These are phyloP conservation scores for Tetrapedia diversipes DNA, from an alignment of 2,888 invertebrate genomes.

Conservation along the genomic window DNA sequence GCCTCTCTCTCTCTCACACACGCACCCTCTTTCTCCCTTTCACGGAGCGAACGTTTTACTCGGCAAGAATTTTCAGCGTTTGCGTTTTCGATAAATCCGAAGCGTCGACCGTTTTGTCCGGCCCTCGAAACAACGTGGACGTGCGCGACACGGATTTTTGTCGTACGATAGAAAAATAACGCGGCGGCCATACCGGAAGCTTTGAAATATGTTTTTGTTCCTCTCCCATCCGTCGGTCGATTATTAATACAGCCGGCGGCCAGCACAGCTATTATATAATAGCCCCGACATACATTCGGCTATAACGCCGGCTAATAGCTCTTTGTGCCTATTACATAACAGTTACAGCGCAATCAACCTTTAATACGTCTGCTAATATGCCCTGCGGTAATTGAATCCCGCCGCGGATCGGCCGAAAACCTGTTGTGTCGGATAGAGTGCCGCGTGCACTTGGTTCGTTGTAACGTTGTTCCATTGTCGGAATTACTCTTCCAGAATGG, in stretches of 20 bases:
- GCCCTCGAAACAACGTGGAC: conserved; percentile 36
- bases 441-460: no score
- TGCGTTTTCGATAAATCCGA: conserved; percentile 24
- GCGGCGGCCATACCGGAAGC: conserved; percentile 11
- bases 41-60: conserved; percentile 28
- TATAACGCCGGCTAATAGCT: conserved; percentile 30
- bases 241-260: conserved; percentile 33
- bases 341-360: conserved; percentile 46
- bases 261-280: conserved; percentile 45
- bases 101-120: conserved; percentile 6
- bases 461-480: no score
- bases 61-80: conserved; percentile 37
- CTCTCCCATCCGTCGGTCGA: conserved; percentile 8
- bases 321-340: conserved; percentile 46
- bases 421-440: background rate
- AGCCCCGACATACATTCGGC: conserved; percentile 21
- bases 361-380: conserved; percentile 39
- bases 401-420: conserved; percentile 17
- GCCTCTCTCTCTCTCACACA: no score
- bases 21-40: no score
- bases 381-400: conserved; percentile 34
- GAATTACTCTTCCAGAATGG: no score
- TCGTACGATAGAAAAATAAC: conserved; percentile 46
- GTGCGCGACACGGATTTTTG: background rate
- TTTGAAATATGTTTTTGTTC: conserved; percentile 28